Evolutionary conservation across 2,113 vertebrate genomes (phyloP).

Genomic region (Hippocampus mohnikei): DNA sequence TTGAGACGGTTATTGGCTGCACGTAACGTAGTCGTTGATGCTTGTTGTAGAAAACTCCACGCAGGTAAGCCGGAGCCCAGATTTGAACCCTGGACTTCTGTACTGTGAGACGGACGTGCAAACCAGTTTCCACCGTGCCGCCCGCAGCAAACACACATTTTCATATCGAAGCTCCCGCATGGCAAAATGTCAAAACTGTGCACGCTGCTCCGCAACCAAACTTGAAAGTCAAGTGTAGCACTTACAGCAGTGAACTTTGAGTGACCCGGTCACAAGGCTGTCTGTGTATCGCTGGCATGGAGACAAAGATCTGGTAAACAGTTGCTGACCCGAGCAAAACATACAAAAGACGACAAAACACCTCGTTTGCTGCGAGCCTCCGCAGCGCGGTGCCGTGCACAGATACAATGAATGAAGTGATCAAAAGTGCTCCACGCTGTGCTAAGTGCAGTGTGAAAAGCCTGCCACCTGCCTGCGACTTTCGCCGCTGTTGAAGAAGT

Average conservation of each 20-base stretch:
- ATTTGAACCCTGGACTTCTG: too few species aligned
- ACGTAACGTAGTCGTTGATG: too few species aligned
- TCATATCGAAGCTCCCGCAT: background rate
- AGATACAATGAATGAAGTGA: background rate
- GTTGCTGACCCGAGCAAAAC: background rate
- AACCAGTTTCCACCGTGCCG: too few species aligned
- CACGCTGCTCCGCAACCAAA: background rate
- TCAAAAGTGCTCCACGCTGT: background rate
- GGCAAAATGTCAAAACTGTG: background rate
- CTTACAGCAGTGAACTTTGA: background rate
- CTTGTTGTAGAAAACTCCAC: too few species aligned
- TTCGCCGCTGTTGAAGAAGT: background rate
- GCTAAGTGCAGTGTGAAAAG: background rate
- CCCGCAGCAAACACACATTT: background rate
- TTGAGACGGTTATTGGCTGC: too few species aligned
- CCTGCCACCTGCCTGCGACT: background rate
- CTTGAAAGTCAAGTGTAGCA: background rate
- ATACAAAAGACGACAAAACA: background rate
- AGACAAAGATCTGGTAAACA: background rate
- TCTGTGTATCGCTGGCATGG: background rate
- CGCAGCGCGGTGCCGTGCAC: background rate
- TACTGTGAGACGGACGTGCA: too few species aligned
- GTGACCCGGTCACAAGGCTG: background rate
- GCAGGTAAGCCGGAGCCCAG: too few species aligned
- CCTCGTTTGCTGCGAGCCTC: background rate